Conservation (phyloP, 2,113 vertebrate species). For the Anolis carolinensis region DNA sequence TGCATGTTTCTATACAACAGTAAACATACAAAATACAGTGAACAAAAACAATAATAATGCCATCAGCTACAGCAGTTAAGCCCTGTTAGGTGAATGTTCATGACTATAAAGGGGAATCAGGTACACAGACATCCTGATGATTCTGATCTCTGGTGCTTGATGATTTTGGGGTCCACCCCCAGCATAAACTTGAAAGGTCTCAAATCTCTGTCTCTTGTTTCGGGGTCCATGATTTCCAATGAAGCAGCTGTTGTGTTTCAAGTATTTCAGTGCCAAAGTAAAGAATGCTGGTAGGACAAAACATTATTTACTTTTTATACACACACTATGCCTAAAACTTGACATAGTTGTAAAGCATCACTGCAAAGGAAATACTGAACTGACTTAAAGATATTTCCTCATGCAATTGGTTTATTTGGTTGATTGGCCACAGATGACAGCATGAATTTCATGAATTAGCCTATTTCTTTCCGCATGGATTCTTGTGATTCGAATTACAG, state of each 20-base stretch:
- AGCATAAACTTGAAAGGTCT: no score
- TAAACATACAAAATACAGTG: no score
- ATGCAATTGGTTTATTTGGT: neutral
- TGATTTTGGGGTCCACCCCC: no score
- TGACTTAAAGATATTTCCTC: neutral
- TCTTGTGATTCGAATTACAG: neutral
- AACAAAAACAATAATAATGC: no score
- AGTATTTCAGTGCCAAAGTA: neutral
- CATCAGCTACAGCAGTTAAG: no score
- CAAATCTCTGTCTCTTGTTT: no score
- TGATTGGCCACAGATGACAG: fast-evolving
- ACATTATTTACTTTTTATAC: neutral
- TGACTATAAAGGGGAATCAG: no score
- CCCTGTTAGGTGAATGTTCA: no score
- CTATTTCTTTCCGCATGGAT: neutral
- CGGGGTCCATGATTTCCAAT: neutral
- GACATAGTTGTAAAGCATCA: neutral
- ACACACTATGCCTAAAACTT: neutral
- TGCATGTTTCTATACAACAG: no score
- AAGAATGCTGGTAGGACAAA: neutral
- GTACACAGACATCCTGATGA: no score
- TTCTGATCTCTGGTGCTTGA: no score
- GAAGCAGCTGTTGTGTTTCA: neutral
- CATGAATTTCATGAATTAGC: fast-evolving
- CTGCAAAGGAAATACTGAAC: fast-evolving